These are phyloP conservation scores for Thomomys bottae DNA, from an alignment of 2,113 vertebrate species.

Conservation along the genomic window DNA sequence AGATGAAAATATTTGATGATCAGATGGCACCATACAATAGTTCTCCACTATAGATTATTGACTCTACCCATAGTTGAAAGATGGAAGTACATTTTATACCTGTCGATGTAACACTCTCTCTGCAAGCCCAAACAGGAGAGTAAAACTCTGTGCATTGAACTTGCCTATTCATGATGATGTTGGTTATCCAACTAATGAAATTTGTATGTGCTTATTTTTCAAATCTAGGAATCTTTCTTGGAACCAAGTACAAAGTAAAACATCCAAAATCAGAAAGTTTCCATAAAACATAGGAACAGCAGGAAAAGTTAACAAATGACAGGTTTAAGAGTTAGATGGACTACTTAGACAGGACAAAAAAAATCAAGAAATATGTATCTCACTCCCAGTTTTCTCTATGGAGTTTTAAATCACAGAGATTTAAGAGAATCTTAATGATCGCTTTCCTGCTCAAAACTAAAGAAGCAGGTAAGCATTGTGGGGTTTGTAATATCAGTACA, in stretches of 20 bases:
- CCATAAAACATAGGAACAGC: rapidly evolving
- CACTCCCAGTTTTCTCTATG: not conserved
- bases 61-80: not conserved
- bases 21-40: not conserved
- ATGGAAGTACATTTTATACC: rapidly evolving
- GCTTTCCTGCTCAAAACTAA: not conserved
- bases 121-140: not conserved
- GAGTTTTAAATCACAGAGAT: not conserved
- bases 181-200: not conserved
- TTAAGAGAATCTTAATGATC: not conserved
- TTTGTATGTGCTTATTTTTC: not conserved
- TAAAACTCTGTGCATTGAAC: not conserved
- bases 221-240: not conserved
- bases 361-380: not conserved
- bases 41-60: not conserved
- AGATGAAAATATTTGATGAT: not conserved
- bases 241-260: not conserved
- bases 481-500: not conserved
- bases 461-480: not conserved
- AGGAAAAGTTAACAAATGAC: not conserved
- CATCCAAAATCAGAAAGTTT: too few species aligned
- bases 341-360: not conserved
- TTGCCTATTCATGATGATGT: not conserved
- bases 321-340: not conserved
- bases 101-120: not conserved